phyloP scores from a whole-genome alignment of 1,140 invertebrate species.

The Cydia amplana region DNA sequence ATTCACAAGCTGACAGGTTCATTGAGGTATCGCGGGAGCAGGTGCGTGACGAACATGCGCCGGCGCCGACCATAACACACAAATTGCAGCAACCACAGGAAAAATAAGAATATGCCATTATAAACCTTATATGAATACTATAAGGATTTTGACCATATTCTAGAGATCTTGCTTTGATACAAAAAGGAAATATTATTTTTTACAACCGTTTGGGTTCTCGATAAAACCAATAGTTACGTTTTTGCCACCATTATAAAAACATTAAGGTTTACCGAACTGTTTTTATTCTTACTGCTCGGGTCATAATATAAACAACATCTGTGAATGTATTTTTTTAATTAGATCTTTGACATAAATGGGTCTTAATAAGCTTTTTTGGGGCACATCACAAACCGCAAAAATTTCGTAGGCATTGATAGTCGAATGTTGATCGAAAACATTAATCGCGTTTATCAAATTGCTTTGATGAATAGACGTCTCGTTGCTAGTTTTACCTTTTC shows the following conservation, averaged over 20 bases:
- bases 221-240: slow-evolving; percentile 11
- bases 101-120: not conserved
- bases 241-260: slow-evolving; percentile 22
- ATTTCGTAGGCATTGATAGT: too few species aligned
- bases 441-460: too few species aligned
- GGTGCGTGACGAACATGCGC: slow-evolving; percentile 48
- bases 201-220: not conserved
- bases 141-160: not conserved
- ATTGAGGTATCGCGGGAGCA: slow-evolving; percentile 42
- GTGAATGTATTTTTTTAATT: not conserved
- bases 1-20: slow-evolving; percentile 47
- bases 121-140: not conserved
- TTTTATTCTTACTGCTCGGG: slow-evolving; percentile 1
- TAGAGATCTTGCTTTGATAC: slow-evolving; percentile 41
- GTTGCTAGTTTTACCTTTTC: not conserved
- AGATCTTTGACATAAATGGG: not conserved
- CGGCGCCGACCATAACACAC: slow-evolving; percentile 50
- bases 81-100: slow-evolving; percentile 45
- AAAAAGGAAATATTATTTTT: slow-evolving; percentile 45
- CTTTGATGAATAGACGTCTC: not conserved
- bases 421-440: too few species aligned
- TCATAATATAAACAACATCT: slow-evolving; percentile 4
- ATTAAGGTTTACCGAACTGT: slow-evolving; percentile 11
- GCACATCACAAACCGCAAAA: too few species aligned
- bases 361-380: not conserved